These are phyloP conservation scores for Crotalus horridus DNA, from an alignment of 2,113 vertebrate species.

Conservation along the genomic window DNA sequence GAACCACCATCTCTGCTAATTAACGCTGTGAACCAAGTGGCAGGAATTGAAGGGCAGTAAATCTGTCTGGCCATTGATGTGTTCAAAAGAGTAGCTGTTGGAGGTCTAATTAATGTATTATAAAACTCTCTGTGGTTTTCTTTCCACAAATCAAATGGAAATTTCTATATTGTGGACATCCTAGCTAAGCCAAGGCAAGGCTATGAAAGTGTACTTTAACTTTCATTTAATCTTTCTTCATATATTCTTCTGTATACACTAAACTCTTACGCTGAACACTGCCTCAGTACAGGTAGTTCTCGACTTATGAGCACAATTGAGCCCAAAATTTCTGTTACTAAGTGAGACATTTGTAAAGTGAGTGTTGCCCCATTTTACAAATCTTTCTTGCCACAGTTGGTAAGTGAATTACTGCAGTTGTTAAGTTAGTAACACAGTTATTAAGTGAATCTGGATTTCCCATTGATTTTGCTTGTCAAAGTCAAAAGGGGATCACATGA, in stretches of 20 bases:
- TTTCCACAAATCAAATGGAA: background rate
- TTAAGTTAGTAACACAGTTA: no score
- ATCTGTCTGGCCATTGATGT: background rate
- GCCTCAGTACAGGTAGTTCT: background rate
- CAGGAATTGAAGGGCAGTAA: background rate
- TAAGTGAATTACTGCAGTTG: no score
- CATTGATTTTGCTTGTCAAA: no score
- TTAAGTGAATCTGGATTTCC: no score
- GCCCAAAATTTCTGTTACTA: background rate
- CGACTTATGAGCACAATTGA: background rate
- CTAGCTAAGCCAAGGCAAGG: background rate
- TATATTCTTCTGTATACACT: background rate
- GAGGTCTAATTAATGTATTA: background rate
- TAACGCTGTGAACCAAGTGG: background rate
- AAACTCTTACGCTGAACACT: background rate
- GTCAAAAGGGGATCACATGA: no score
- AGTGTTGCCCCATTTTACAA: no score
- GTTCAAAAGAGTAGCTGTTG: background rate
- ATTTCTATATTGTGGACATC: background rate
- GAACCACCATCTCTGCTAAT: background rate
- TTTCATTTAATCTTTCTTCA: background rate
- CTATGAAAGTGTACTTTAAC: background rate
- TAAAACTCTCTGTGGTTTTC: background rate
- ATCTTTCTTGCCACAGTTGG: no score
- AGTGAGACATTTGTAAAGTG: no score